Evolutionary conservation across 2,888 invertebrate genomes (phyloP).

Genomic region (Scaptomyza caliginosa): DNA sequence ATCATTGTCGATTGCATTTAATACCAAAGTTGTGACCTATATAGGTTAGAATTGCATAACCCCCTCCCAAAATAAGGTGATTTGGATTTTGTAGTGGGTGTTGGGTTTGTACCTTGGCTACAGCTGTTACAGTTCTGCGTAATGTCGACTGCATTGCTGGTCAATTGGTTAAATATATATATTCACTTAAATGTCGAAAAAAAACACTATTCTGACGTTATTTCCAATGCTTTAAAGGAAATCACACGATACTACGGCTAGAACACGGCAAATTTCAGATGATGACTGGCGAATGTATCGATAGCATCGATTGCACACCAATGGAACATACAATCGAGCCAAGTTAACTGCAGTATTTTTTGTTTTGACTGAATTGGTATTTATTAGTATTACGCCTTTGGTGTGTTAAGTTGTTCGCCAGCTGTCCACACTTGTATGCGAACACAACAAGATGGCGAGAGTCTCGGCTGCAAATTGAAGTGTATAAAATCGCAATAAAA

Average conservation of each 20-base stretch:
- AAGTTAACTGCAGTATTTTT: slow-evolving; percentile 10
- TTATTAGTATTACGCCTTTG: slow-evolving; percentile 1
- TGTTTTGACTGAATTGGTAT: not conserved
- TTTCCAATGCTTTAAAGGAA: slow-evolving; percentile 46
- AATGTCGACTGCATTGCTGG: slow-evolving; percentile 79
- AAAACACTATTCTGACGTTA: slow-evolving; percentile 51
- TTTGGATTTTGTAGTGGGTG: not conserved
- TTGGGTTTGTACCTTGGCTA: slow-evolving; percentile 70
- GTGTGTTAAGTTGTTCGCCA: slow-evolving; percentile 42
- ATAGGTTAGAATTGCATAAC: slow-evolving; percentile 81
- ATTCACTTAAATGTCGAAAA: slow-evolving; percentile 24
- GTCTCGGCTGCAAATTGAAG: slow-evolving; percentile 52
- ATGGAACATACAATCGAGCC: not conserved
- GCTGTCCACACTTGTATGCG: slow-evolving; percentile 64
- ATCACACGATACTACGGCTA: slow-evolving; percentile 37
- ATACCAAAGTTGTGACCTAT: slow-evolving; percentile 49
- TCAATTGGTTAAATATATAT: slow-evolving; percentile 18
- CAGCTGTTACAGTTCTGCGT: slow-evolving; percentile 64
- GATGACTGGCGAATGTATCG: slow-evolving; percentile 44
- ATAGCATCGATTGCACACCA: slow-evolving; percentile 11
- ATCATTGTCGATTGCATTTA: slow-evolving; percentile 16
- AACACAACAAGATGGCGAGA: slow-evolving; percentile 76
- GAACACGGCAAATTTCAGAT: slow-evolving; percentile 47
- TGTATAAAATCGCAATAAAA: slow-evolving; percentile 56
- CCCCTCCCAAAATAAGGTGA: slow-evolving; percentile 35